Evolutionary conservation across 2,888 invertebrate species (phyloP), one percentile per base, ranked within the genome.

Genomic region (Chaitophorus viminalis): DNA sequence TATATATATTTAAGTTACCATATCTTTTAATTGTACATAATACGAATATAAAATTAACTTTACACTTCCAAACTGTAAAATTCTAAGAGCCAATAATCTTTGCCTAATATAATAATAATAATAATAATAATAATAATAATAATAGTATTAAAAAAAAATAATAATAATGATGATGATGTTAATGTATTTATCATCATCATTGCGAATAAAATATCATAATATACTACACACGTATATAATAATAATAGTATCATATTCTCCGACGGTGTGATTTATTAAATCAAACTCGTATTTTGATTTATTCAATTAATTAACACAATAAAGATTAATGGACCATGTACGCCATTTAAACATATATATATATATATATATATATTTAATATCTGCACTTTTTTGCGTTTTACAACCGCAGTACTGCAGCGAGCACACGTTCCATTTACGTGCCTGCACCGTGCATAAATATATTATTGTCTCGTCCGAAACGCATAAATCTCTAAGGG

Each of bases 291-390:
- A 75, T 77, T 52, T 77, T 31, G 77, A 77, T 77, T 77, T 52
- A 52, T 77, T 29, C n/a, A 25, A 52, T 77, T 77, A 52, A 77
- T 77, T 31, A 52, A 77, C 76, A 52, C 52, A 31, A 77, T 52
- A 52, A 77, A 52, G 52, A 77, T 52, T 77, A 52, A 77, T 77
- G 77, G 46, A 31, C n/a, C 54, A 14, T 54, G 54, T 54, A 54
- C 68, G 68, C 29, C 60, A 25, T 60, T 60, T 60, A 21, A 60
- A 60, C 54, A 3, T 54, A 54, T 21, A 54, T 1, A 60, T 21
- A 18, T 54, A 54, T 31, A 21, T 29, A 31, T 52, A n/a, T n/a
- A n/a, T n/a, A n/a, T n/a, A n/a, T n/a, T n/a, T n/a, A n/a, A n/a
- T n/a, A n/a, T n/a, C n/a, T n/a, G n/a, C 29, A 29, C 17, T 54